A percentile compares a stretch with the other conserved stretches of the same genome.
Evolutionary conservation across 1,140 invertebrate genomes (phyloP).

Genomic region (Ruditapes philippinarum): DNA sequence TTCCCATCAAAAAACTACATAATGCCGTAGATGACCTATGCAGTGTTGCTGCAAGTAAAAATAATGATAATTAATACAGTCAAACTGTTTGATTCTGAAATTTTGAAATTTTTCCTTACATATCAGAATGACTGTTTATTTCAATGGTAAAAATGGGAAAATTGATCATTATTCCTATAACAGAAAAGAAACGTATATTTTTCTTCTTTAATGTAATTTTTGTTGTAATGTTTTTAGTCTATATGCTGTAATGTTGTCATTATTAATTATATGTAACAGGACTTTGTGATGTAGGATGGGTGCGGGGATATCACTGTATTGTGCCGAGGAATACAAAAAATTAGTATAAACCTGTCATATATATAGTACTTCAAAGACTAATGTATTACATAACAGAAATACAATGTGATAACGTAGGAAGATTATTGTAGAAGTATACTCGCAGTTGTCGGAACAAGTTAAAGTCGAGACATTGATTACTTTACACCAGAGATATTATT

Average conservation of each 20-base stretch:
- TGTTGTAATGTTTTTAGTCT: background rate
- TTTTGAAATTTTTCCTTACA: no score
- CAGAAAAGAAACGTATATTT: background rate
- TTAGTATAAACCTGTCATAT: background rate
- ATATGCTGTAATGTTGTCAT: background rate
- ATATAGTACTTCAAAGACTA: slow-evolving; percentile 8
- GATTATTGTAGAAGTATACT: background rate
- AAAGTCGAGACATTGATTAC: slow-evolving; percentile 17
- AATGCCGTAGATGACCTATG: no score
- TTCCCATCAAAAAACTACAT: no score
- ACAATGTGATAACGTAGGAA: slow-evolving; percentile 24
- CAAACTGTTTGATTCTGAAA: no score
- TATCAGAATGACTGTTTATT: no score
- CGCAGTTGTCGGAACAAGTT: slow-evolving; percentile 32
- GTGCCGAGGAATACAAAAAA: slow-evolving; percentile 16
- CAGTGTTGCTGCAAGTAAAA: no score
- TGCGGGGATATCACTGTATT: background rate
- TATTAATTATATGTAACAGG: background rate
- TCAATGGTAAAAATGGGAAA: no score
- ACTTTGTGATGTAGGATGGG: background rate
- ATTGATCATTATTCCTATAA: background rate
- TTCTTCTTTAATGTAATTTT: background rate
- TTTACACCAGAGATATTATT: background rate
- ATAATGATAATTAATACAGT: no score
- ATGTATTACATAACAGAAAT: background rate